Evolutionary conservation across 2,113 vertebrate species (phyloP).

Genomic region (Hyperopisus bebe): DNA sequence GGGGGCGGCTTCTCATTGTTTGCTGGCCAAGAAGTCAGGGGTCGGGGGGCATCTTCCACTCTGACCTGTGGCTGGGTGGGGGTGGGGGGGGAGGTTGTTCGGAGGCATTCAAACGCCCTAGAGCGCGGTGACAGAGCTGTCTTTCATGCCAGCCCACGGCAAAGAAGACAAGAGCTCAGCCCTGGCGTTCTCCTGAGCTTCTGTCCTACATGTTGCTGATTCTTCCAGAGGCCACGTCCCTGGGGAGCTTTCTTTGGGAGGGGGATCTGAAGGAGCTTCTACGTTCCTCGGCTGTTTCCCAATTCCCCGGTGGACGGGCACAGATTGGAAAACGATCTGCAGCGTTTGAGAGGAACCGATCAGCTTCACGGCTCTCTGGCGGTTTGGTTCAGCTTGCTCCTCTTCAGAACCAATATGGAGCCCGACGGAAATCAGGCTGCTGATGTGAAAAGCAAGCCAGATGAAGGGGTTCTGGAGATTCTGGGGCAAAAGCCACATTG

Average conservation of each 20-base stretch:
- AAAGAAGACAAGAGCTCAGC: conserved; percentile 21
- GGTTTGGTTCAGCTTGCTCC: not conserved
- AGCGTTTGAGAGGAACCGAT: not conserved
- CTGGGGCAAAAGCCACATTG: not conserved
- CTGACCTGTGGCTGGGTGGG: not conserved
- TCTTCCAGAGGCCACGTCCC: conserved; percentile 30
- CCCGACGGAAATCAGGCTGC: not conserved
- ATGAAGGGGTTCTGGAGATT: not conserved
- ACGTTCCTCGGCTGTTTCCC: not conserved
- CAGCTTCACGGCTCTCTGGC: not conserved
- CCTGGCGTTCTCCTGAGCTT: conserved; percentile 27
- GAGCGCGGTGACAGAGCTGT: conserved; percentile 39
- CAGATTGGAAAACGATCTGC: not conserved
- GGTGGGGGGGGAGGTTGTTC: conserved; percentile 41
- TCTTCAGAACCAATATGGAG: not conserved
- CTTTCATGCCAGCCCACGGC: conserved; percentile 37
- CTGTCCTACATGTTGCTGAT: conserved; percentile 28
- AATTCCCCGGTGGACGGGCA: not conserved
- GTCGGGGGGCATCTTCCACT: conserved; percentile 33
- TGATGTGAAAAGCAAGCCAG: not conserved
- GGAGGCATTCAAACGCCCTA: conserved; percentile 33
- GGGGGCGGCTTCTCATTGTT: conserved; percentile 16
- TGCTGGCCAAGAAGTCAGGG: conserved; percentile 26
- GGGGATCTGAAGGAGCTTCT: not conserved
- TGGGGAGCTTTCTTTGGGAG: not conserved